These are phyloP conservation scores for Aythya baeri DNA, from an alignment of 2,113 vertebrate genomes.

Conservation along the genomic window DNA sequence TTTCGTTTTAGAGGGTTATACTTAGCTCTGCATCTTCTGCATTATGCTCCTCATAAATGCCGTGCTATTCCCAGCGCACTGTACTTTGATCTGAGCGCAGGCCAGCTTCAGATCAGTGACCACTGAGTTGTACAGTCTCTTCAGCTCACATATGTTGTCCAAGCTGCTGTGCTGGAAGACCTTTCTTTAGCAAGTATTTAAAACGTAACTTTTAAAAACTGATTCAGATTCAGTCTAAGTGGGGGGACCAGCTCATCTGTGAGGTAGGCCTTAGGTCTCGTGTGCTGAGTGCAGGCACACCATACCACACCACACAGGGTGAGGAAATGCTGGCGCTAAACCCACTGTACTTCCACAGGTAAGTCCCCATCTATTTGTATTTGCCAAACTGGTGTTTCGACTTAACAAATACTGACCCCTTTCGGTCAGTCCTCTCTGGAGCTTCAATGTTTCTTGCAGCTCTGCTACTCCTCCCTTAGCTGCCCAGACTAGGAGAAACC, in stretches of 20 bases:
- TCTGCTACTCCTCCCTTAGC: not conserved
- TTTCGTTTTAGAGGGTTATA: not conserved
- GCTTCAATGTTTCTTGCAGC: not conserved
- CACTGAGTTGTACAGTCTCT: not conserved
- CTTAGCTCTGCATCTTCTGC: not conserved
- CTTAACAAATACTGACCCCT: constrained; percentile 58
- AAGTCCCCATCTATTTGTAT: not conserved
- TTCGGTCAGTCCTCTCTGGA: constrained; percentile 15
- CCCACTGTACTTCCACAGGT: not conserved
- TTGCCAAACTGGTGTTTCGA: not conserved
- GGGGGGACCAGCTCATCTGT: not conserved
- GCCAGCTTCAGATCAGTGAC: not conserved
- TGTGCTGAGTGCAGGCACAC: not conserved
- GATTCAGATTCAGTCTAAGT: not conserved
- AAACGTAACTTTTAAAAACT: not conserved
- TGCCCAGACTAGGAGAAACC: not conserved
- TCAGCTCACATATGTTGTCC: not conserved
- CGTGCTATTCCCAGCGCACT: accelerated
- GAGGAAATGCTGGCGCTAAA: not conserved
- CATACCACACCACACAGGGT: not conserved
- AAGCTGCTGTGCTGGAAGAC: not conserved
- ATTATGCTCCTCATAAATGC: not conserved
- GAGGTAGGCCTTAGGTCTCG: not conserved
- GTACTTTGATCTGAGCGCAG: not conserved
- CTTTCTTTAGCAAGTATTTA: not conserved